Evolutionary conservation across 1,140 invertebrate species (phyloP), one percentile per base, ranked within the genome.

Genomic region (Eupristina koningsbergeri): DNA sequence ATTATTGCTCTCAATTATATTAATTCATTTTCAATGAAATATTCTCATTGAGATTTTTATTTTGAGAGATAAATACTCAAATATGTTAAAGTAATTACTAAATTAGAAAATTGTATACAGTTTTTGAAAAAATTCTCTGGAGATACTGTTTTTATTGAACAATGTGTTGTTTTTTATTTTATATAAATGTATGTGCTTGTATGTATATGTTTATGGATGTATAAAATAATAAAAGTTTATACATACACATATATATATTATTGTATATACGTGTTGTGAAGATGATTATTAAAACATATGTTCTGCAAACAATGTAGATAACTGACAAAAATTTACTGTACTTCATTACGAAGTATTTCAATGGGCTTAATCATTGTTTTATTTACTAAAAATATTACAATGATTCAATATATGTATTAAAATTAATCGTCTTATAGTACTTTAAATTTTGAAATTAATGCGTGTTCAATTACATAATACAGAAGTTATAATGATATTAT

Each of bases 361-460:
- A 88, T 88, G 88, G 87, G 85, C 85, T 89, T 90, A 90, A 89
- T 89, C 87, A 76, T 82, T 74, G 76, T 88, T 87, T 89, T 88
- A 88, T 90, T 89, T 88, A 89, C 87, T 90, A 86, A 89, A 89
- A 89, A 87, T 84, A 89, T 90, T 88, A 86, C 86, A 87, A 88
- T 86, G 86, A 86, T 86, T 83, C 85, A 85, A 87, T 86, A 86
- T 87, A 88, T 90, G 87, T 89, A 89, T 86, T 87, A 84, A 89
- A 88, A 88, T 86, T 86, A 85, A 87, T 89, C 89, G 89, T 89
- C 90, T 89, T 89, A 89, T 88, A 90, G 86, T 86, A 88, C 84
- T 79, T 74, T 84, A 64, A 67, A 71, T 47, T n/a, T 64, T 47
- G 17, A 76, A 80, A 84, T 67, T 67, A 84, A 84, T 39, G 76